Base-by-base conservation (phyloP, 1,140 invertebrate genomes). In the Thaumetopoea pityocampa region DNA sequence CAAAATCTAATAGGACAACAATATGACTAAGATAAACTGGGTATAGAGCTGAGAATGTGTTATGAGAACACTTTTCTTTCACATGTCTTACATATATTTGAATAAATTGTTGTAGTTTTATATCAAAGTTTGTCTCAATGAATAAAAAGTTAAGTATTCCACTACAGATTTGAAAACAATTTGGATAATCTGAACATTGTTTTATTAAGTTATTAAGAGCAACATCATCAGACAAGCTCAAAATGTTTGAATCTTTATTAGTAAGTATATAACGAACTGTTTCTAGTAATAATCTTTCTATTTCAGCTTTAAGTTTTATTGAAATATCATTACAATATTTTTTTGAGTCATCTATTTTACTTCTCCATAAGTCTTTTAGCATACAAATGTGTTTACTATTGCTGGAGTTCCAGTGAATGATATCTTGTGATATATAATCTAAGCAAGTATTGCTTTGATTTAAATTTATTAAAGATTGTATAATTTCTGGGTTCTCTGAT, bases 131-230 rank as follows among this genome's bases (percentile, higher is more conserved):
- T 5, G 59, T 64, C 28, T 30, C 51, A 28, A 73, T 63, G 28
- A 77, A 73, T 16, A 80, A 8, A 35, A 49, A 58, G 26, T 79
- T 78, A 5, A 79, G 40, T 42, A 79, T 65, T 12, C 49, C 46
- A 30, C 26, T 55, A 37, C 73, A 70, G 16, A 77, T 73, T 61
- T 80, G 70, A 30, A 76, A 83, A 36, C 76, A 74, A 20, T 59
- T 30, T 8, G 56, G 7, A 17, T 71, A 77, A 17, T 42, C 19
- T 14, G 46, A 27, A 59, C 65, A 62, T 12, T 47, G 63, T 37
- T 55, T 55, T 7, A 70, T 12, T 28, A 83, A 37, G 8, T 47
- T 37, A n/a, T 42, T 35, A 9, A 64, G 34, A 6, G 44, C 5
- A 5, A 49, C 11, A 48, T 63, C 42, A n/a, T 26, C 8, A 19